A percentile compares a stretch with the other conserved stretches of the same genome.
Evolutionary conservation across 2,888 invertebrate species (phyloP).

Genomic region (Brachypalpus laphriformis): DNA sequence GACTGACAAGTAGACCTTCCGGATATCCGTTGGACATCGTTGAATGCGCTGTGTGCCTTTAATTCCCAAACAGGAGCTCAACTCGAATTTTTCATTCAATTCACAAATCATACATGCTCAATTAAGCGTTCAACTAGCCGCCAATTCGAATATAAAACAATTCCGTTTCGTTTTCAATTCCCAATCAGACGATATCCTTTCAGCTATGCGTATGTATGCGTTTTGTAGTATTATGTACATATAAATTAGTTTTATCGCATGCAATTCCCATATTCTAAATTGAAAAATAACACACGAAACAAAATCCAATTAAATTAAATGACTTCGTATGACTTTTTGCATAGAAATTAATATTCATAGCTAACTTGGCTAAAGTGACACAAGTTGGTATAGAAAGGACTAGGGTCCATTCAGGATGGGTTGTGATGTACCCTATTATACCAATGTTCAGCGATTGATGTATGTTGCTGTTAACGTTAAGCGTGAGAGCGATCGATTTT

Average conservation of each 20-base stretch:
- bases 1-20: too few relatives aligned
- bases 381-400: neutral
- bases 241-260: slow-evolving; percentile 36
- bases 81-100: neutral
- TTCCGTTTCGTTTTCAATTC: slow-evolving; percentile 12
- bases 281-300: neutral
- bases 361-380: neutral
- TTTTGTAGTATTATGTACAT: neutral
- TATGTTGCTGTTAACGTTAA: too few relatives aligned
- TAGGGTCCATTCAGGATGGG: neutral
- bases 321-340: neutral
- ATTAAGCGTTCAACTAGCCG: slow-evolving; percentile 14
- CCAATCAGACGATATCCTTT: slow-evolving; percentile 1
- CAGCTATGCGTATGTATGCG: slow-evolving; percentile 8
- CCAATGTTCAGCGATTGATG: too few relatives aligned
- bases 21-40: too few relatives aligned
- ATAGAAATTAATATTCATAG: neutral
- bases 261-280: slow-evolving; percentile 10
- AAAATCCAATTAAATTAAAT: neutral
- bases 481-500: too few relatives aligned
- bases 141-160: slow-evolving; percentile 14
- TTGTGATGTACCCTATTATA: neutral
- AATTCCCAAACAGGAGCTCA: neutral
- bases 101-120: neutral
- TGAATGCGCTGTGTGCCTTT: too few relatives aligned